Evolutionary conservation across 2,113 vertebrate species (phyloP).

Genomic region (Nipponia nippon): DNA sequence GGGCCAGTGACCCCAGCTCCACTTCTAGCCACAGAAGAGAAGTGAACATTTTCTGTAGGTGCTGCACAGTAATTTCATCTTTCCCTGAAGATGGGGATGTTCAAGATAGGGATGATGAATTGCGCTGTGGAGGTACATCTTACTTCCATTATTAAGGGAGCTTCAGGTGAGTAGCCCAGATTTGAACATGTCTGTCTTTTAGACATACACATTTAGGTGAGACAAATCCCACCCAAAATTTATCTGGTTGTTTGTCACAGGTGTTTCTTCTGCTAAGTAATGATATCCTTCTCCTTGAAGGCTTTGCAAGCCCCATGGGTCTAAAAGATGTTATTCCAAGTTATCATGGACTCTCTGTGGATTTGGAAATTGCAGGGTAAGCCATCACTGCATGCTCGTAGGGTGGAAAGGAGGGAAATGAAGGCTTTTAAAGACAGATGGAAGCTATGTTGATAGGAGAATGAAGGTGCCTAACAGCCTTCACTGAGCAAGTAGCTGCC

Average conservation of each 20-base stretch:
- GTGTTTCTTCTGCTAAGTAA: neutral
- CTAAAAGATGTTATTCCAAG: neutral
- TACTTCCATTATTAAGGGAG: neutral
- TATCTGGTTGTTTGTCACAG: neutral
- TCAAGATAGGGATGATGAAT: neutral
- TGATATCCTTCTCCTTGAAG: neutral
- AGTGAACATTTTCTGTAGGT: neutral
- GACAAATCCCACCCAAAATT: neutral
- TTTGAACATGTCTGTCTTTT: neutral
- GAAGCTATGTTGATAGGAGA: neutral
- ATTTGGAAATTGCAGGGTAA: neutral
- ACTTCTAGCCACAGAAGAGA: neutral
- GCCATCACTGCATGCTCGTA: neutral
- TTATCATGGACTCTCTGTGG: neutral
- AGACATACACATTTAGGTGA: neutral
- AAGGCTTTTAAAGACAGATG: neutral
- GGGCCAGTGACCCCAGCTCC: neutral
- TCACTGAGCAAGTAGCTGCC: neutral
- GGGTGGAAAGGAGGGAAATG: neutral
- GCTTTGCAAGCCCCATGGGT: fast-evolving
- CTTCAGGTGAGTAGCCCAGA: neutral
- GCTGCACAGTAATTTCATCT: neutral
- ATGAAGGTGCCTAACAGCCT: neutral
- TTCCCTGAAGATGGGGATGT: neutral
- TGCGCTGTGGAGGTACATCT: neutral